Base-by-base conservation (phyloP, 2,888 invertebrate genomes). In the Habroteleia sp. region DNA sequence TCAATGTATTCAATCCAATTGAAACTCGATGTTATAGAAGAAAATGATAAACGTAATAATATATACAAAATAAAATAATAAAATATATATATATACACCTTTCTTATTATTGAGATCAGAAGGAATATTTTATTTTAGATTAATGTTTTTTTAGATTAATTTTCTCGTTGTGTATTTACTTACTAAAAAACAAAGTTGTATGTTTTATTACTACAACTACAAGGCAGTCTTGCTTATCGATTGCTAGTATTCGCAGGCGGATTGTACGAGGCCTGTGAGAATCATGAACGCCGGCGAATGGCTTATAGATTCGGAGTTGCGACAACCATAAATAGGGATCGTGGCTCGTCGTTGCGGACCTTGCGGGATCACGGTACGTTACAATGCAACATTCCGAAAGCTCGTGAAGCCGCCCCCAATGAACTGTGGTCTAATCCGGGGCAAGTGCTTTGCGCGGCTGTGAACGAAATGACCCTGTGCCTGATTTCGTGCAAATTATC, bases 321-420 rank as follows among this genome's bases (percentile, higher is more conserved):
- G 56, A 65, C 27, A 23, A 56, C 77, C 77, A 79, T 82, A 82
- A 82, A 82, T 81, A 82, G 81, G 78, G 81, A 80, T 82, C 77
- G 66, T 35, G 46, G 27, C 44, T 31, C 14, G 44, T 52, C 52
- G 27, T 69, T 10, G 52, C 25, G 48, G 62, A 62, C 62, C 35
- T 46, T 46, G 27, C 10, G 56, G 62, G 62, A 72, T 72, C 63
- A 63, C 29, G 35, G 46, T 33, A 46, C 33, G 52, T 62, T 62
- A 71, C 31, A 33, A 17, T 33, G 46, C 39, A 62, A 46, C 71
- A 62, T 62, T 42, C 44, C 39, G 62, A 50, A 54, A 73, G 58
- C 60, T 31, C 44, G 27, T 39, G 17, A 20, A 60, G 48, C 14
- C 33, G 37, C 37, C 20, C 8, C 50, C 41, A 62, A 62, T 62